Base-by-base conservation (phyloP, 2,888 invertebrate species). In the Diaprepes abbreviatus region DNA sequence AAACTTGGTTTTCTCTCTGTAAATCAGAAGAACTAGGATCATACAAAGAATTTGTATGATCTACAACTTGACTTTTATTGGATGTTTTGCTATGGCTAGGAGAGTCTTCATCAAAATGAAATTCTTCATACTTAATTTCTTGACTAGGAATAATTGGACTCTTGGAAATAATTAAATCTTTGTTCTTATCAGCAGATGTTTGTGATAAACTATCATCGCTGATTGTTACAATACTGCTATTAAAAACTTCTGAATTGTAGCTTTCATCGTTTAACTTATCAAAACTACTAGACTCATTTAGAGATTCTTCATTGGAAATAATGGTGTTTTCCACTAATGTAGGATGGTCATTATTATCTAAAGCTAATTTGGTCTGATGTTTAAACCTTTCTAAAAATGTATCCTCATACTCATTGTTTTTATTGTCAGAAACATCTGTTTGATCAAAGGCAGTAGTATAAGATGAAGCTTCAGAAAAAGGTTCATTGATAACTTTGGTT, bases 381-480 rank as follows among this genome's bases (percentile, higher is more conserved):
- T 31, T n/a, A 43, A 59, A 31, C 14, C 31, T 17, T 31, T 43
- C 10, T 40, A 38, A 7, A 28, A 59, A 59, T 16, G 59, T 59
- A 38, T 59, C 33, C 14, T 59, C 31, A 19, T 0, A 31, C 4
- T 59, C 14, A 43, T 33, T 31, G 5, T 3, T 16, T n/a, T 2
- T 14, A 7, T 40, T 43, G n/a, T 38, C 33, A 38, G n/a, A 10
- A 24, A 14, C 12, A 35, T 19, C 21, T 17, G 35, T 35, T 33
- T 40, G 54, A 54, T 63, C 54, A 54, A n/a, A 31, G 14, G 54
- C 63, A 19, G 63, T 63, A 21, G 38, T 40, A 33, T 63, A 63
- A 6, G 63, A 63, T 1, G 63, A 40, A 43, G 52, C 52, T 17
- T 38, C 38, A 17, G 63, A 63, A 3, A 19, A 14, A 12, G 40